Evolutionary conservation across 2,113 vertebrate species (phyloP), one percentile per base, ranked within the genome.

Genomic region (Zeus faber): DNA sequence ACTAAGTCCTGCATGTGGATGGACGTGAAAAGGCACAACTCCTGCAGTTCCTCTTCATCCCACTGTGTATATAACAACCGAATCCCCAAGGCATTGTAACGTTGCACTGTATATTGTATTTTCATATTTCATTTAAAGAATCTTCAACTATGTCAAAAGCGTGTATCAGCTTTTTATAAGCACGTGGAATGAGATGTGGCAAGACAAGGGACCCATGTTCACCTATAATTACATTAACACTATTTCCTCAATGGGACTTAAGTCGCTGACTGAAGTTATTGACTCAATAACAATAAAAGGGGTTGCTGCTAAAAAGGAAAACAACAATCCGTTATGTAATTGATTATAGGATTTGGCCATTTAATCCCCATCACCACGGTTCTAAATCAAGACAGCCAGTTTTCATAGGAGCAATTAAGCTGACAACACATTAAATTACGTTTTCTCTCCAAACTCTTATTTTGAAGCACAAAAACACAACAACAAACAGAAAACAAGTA

Each of bases 81-180:
- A 44, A 76, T 68, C 54, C 41, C 43, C 66, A 86, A 75, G 72
- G 55, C 72, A 76, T 82, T 79, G 76, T 83, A 81, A 67, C 76
- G 74, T 86, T 83, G 72, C 73, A 81, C 84, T 84, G 81, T 88
- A 82, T 81, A 83, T 82, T 84, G 81, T 87, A 83, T 87, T 87
- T 87, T 85, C 84, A 83, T 80, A 86, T n/a, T n/a, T 79, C 83
- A 87, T 83, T 85, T 84, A 84, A 85, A 78, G 58, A 80, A 82
- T 79, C 86, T 78, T 72, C 65, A 68, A 72, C 62, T 65, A 74
- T 76, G 74, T 78, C 69, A 77, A 82, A 35, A 60, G 51, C 17
- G 51, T 64, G 63, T 49, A 58, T 55, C 54, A 41, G 54, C 77
- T 76, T 76, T 74, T 83, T 58, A 66, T 16, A 14, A 5, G 43